Percentiles rank a stretch among this genome's conserved stretches.
phyloP scores from a whole-genome alignment of 2,113 vertebrate genomes.

The Pteronura brasiliensis region DNA sequence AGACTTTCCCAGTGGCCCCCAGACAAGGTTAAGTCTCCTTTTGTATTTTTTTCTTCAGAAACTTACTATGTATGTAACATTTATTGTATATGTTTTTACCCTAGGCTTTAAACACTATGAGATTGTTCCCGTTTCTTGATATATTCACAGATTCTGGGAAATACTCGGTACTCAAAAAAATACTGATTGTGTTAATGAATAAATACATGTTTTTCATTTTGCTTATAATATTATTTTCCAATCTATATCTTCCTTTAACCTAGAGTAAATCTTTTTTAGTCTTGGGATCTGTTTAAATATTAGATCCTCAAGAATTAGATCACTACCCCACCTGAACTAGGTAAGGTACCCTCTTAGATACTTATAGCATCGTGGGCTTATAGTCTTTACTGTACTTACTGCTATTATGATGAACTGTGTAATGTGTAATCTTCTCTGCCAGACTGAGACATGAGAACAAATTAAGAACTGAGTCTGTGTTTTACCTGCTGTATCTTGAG shows the following conservation, averaged over 20 bases:
- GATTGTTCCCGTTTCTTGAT: background rate
- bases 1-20: background rate
- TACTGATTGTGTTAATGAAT: background rate
- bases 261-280: conserved; percentile 2
- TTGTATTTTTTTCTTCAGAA: conserved; percentile 27
- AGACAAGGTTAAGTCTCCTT: background rate
- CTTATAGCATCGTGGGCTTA: background rate
- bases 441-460: conserved; percentile 2
- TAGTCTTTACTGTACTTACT: background rate
- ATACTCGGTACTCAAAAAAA: conserved; percentile 1
- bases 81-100: background rate
- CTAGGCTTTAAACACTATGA: background rate
- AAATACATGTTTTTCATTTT: background rate
- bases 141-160: background rate
- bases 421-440: background rate
- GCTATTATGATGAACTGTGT: background rate
- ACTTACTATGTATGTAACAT: background rate
- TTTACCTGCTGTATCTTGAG: background rate
- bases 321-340: background rate
- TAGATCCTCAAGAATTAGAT: conserved; percentile 26
- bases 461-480: background rate
- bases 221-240: background rate
- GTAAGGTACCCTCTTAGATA: background rate
- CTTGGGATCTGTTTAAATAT: conserved; percentile 18
- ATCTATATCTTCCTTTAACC: background rate